Conservation (phyloP, 1,140 invertebrate species). For the Plodia interpunctella region DNA sequence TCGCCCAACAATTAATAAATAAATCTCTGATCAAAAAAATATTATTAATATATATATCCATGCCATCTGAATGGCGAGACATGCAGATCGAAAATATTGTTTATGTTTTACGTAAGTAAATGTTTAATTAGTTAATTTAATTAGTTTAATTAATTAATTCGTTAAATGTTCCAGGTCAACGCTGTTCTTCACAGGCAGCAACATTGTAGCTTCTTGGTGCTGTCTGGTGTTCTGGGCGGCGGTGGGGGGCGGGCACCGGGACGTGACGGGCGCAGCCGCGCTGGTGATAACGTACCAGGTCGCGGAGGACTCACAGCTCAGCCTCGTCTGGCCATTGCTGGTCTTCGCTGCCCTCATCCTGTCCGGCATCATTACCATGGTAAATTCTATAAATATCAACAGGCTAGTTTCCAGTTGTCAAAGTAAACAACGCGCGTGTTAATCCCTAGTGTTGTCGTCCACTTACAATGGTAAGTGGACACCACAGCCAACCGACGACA, state of each 20-base stretch:
- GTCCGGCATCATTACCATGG: slow-evolving; percentile 55
- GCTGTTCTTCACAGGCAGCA: slow-evolving; percentile 29
- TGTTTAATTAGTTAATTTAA: too few relatives aligned
- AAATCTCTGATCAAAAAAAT: too few relatives aligned
- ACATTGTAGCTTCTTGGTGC: slow-evolving; percentile 41
- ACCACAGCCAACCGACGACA: too few relatives aligned
- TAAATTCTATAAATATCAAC: too few relatives aligned
- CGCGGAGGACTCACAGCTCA: slow-evolving; percentile 27
- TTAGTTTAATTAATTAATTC: too few relatives aligned
- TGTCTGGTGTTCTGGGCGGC: slow-evolving; percentile 49
- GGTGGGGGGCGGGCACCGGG: slow-evolving; percentile 25
- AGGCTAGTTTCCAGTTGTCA: too few relatives aligned
- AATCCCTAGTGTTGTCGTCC: not conserved
- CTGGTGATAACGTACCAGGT: slow-evolving; percentile 36
- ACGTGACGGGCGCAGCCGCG: slow-evolving; percentile 35
- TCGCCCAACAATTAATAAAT: too few relatives aligned
- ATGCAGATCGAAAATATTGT: too few relatives aligned
- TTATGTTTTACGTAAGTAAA: too few relatives aligned
- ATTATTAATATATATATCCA: too few relatives aligned
- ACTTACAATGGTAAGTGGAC: not conserved
- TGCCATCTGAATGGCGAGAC: too few relatives aligned
- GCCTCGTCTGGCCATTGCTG: slow-evolving; percentile 38
- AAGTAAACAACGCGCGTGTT: too few relatives aligned
- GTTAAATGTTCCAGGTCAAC: slow-evolving; percentile 37
- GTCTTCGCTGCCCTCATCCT: slow-evolving; percentile 39